These are phyloP conservation scores for Acronicta leporina DNA, from an alignment of 2,888 invertebrate genomes.

Conservation along the genomic window DNA sequence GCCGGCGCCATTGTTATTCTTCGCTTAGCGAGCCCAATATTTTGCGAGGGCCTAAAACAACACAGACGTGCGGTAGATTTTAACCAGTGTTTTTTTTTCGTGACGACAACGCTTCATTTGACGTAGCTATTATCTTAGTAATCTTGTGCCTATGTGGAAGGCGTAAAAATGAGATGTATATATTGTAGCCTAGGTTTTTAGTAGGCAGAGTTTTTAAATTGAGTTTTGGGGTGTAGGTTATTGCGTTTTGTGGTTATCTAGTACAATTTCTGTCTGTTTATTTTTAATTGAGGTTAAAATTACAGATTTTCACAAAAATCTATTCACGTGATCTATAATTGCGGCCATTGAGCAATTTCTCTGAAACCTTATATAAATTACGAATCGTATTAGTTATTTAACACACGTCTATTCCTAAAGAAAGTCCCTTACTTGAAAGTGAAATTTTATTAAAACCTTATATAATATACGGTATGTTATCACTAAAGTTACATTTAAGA, in stretches of 20 bases:
- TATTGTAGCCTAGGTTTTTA: constrained; percentile 37
- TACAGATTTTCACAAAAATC: no score
- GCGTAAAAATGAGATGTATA: constrained; percentile 38
- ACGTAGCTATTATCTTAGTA: constrained; percentile 68
- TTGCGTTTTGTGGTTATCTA: constrained; percentile 11
- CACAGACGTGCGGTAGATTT: constrained; percentile 65
- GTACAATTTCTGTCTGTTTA: no score
- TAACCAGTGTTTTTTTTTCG: constrained; percentile 67
- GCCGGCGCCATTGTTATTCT: constrained; percentile 74
- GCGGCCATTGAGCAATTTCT: no score
- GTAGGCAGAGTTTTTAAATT: constrained; percentile 32
- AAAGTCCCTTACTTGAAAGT: no score
- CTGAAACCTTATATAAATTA: no score
- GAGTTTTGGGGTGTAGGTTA: constrained; percentile 1
- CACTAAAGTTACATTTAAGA: no score
- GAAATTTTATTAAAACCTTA: no score
- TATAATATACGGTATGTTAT: no score
- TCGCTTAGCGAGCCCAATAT: constrained; percentile 80
- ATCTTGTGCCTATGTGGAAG: constrained; percentile 52
- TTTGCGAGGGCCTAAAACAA: constrained; percentile 81
- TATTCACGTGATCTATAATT: no score
- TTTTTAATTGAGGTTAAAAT: no score
- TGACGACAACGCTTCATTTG: constrained; percentile 70
- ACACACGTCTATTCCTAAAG: no score
- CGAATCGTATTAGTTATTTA: no score